Conservation (phyloP, 2,113 vertebrate species). For the Girardinichthys multiradiatus region DNA sequence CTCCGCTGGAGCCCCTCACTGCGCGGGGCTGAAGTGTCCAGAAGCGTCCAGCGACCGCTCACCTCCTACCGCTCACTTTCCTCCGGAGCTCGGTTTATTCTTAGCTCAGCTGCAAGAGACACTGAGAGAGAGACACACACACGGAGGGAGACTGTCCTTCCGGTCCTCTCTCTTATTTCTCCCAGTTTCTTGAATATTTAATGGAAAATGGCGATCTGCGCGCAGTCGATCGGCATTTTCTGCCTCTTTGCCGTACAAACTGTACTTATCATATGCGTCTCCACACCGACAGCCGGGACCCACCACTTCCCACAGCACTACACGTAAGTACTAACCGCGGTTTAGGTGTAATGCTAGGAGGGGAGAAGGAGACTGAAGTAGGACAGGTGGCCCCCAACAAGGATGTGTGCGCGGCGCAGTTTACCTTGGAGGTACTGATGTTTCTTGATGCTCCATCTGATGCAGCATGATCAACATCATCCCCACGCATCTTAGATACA, state of each 20-base stretch:
- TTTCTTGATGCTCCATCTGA: conserved; percentile 41
- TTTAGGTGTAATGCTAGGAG: not conserved
- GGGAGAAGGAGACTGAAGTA: conserved; percentile 35
- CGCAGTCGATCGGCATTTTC: conserved; percentile 85
- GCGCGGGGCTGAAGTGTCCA: conserved; percentile 66
- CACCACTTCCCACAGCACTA: conserved; percentile 93
- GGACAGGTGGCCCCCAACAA: conserved; percentile 75
- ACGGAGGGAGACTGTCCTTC: conserved; percentile 54
- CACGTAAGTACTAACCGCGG: conserved; percentile 87
- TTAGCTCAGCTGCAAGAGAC: conserved; percentile 54
- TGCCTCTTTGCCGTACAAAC: conserved; percentile 82
- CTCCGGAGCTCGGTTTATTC: conserved; percentile 68
- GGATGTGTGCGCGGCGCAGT: conserved; percentile 43
- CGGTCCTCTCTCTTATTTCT: conserved; percentile 71
- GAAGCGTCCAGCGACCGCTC: conserved; percentile 60
- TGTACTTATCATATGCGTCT: conserved; percentile 83
- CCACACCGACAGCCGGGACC: conserved; percentile 83
- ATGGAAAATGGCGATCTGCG: conserved; percentile 94
- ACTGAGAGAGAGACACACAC: not conserved
- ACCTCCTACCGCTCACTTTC: conserved; percentile 66
- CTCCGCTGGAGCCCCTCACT: conserved; percentile 68
- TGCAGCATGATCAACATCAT: conserved; percentile 23
- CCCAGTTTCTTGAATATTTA: conserved; percentile 85
- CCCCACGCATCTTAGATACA: conserved; percentile 2
- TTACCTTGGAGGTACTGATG: conserved; percentile 48